phyloP scores from a whole-genome alignment of 2,113 vertebrate species.

The Phodopus roborovskii region DNA sequence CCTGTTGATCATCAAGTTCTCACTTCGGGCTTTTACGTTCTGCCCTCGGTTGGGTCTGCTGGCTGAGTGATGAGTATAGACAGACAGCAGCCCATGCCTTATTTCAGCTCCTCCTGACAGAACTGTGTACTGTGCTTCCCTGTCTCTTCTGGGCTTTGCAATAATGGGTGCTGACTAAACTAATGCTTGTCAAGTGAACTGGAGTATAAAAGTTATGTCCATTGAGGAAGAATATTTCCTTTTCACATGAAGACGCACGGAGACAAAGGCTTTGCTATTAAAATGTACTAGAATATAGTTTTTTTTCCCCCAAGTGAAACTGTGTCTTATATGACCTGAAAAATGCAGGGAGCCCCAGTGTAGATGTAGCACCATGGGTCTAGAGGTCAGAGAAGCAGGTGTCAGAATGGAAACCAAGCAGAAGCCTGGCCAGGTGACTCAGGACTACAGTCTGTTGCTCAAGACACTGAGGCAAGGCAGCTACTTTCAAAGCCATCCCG shows the following conservation, averaged over 20 bases:
- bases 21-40: not conserved
- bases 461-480: not conserved
- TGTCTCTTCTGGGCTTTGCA: not conserved
- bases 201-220: not conserved
- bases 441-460: not conserved
- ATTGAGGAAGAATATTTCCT: constrained; percentile 15
- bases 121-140: not conserved
- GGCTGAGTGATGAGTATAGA: not conserved
- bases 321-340: not conserved
- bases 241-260: not conserved
- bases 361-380: accelerated
- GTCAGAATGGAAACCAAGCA: not conserved
- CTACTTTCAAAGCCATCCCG: not conserved
- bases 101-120: not conserved
- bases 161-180: not conserved
- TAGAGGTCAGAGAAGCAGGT: not conserved
- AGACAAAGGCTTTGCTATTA: not conserved
- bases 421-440: not conserved
- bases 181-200: not conserved
- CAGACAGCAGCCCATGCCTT: not conserved
- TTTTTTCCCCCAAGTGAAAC: not conserved
- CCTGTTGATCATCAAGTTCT: constrained; percentile 45
- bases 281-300: not conserved
- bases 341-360: not conserved
- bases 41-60: not conserved